Evolutionary conservation across 2,888 invertebrate genomes (phyloP), one percentile per base, ranked within the genome.

Genomic region (Drosophila mayaguana): DNA sequence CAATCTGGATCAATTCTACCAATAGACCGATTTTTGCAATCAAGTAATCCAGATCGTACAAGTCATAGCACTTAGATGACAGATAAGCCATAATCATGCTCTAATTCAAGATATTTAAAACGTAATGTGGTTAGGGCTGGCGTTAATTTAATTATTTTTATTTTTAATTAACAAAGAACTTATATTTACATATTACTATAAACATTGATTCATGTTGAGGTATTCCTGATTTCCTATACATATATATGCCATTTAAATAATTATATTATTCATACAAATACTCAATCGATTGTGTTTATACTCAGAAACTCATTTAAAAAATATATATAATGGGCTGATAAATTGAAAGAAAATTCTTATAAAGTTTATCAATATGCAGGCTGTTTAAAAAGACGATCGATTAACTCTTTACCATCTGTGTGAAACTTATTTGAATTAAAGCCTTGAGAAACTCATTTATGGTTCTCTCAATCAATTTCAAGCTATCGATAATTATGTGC

Each of bases 101-200:
- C 48, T 25, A 48, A 48, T 28, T 48, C n/a, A 5, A 48, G 4
- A 48, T 28, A 48, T 48, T 28, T 28, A 9, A 46, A 46, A 25
- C 46, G 5, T 9, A n/a, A 25, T 46, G 46, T n/a, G 46, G 46
- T 46, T 11, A 28, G 16, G 5, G n/a, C 11, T 48, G 25, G 28
- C 25, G 46, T 48, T 4, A 46, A n/a, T 7, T 46, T 25, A 25
- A 25, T n/a, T 14, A 22, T 20, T n/a, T n/a, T n/a, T n/a, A n/a
- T n/a, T n/a, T n/a, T n/a, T 6, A 46, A 7, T 16, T 16, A 46
- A 2, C 4, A n/a, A 46, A 34, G 11, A 34, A 12, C 9, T 28
- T 18, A 22, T 22, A 28, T 28, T n/a, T n/a, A 48, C 16, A 34
- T 48, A 20, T 14, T 22, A 28, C n/a, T 11, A 34, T 12, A 20